Conservation (phyloP, 1,140 invertebrate species). For the Eufriesea mexicana region DNA sequence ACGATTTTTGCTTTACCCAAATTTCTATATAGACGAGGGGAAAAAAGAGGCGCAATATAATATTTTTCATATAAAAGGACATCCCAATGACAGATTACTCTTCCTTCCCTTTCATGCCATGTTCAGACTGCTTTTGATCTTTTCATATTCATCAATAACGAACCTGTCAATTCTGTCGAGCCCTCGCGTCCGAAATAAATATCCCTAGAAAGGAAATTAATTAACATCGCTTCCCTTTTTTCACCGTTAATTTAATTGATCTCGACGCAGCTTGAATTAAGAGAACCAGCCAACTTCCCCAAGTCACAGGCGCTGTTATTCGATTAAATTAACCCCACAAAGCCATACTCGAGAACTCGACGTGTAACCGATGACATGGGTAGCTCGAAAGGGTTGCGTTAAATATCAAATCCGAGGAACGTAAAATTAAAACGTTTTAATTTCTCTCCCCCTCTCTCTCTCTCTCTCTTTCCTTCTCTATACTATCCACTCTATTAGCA, state of each 20-base stretch:
- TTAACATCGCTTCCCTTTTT: background rate
- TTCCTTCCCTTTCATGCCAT: background rate
- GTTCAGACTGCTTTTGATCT: background rate
- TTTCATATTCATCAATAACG: background rate
- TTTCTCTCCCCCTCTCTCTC: no score
- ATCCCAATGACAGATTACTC: background rate
- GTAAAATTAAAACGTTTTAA: background rate
- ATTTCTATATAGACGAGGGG: background rate
- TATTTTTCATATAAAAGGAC: background rate
- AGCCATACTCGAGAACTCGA: background rate
- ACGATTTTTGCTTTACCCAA: background rate
- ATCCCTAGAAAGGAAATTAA: background rate
- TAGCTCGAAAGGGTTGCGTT: background rate
- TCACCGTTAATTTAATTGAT: background rate
- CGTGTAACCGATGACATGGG: background rate
- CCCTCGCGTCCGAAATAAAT: background rate
- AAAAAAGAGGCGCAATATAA: background rate
- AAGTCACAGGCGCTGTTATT: background rate
- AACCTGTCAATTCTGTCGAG: background rate
- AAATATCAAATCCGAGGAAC: background rate
- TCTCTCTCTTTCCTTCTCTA: no score
- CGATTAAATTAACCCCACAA: background rate
- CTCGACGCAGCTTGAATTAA: background rate
- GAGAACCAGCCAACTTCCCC: background rate
- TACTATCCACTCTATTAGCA: background rate